Percentiles rank a stretch among this genome's conserved stretches.
These are phyloP conservation scores for Nothoprocta perdicaria DNA, from an alignment of 2,113 vertebrate species.

Conservation along the genomic window DNA sequence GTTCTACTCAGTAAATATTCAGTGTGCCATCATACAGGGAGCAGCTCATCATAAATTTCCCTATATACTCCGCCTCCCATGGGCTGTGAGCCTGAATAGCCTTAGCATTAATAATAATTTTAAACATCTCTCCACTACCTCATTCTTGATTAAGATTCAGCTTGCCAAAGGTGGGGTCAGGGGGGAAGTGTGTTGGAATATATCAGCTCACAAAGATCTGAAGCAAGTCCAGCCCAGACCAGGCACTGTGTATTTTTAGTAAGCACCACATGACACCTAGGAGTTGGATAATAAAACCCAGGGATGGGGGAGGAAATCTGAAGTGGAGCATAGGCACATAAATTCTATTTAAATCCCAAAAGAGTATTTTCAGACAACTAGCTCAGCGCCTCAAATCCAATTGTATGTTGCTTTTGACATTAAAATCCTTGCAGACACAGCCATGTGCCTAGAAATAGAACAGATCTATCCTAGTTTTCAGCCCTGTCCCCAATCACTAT, in stretches of 20 bases:
- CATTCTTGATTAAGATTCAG: neutral
- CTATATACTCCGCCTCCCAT: neutral
- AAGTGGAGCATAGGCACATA: neutral
- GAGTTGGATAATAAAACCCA: neutral
- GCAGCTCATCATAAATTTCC: neutral
- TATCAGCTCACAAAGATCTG: neutral
- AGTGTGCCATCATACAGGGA: neutral
- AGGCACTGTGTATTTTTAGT: neutral
- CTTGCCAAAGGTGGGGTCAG: neutral
- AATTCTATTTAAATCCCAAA: neutral
- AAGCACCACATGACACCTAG: neutral
- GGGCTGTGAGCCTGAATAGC: neutral
- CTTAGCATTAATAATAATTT: neutral
- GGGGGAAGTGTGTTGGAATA: neutral
- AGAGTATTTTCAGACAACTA: neutral
- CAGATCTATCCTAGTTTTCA: neutral
- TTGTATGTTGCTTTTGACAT: neutral
- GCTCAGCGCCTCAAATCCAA: neutral
- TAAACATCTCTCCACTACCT: neutral
- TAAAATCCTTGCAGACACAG: neutral
- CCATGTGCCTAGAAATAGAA: neutral
- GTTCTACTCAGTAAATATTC: neutral
- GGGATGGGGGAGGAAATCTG: neutral
- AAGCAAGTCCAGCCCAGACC: neutral
- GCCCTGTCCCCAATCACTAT: neutral